Conservation (phyloP, 2,888 invertebrate species). For the Platypus cylindrus region DNA sequence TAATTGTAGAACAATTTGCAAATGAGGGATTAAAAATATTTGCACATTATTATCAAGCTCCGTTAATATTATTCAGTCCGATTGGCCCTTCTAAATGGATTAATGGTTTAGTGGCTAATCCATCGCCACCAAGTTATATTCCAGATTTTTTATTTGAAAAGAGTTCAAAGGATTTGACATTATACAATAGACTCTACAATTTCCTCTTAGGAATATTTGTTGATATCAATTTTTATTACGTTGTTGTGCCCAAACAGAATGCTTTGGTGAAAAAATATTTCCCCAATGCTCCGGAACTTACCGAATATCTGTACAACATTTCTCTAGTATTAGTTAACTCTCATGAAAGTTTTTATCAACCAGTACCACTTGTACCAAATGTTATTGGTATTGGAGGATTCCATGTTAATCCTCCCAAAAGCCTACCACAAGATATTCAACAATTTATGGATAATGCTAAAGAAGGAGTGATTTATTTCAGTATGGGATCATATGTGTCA, state of each 20-base stretch:
- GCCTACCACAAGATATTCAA: slow-evolving; percentile 35
- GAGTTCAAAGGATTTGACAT: slow-evolving; percentile 34
- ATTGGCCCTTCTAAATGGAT: slow-evolving; percentile 35
- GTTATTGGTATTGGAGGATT: slow-evolving; percentile 45
- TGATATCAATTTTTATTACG: slow-evolving; percentile 15
- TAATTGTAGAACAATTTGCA: slow-evolving; percentile 32
- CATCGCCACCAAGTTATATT: slow-evolving; percentile 38
- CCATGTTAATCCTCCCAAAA: slow-evolving; percentile 30
- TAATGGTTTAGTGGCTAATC: slow-evolving; percentile 37
- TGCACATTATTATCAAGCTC: slow-evolving; percentile 27
- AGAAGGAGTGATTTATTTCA: slow-evolving; percentile 44
- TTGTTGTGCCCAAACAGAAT: slow-evolving; percentile 20
- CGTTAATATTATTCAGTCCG: slow-evolving; percentile 32
- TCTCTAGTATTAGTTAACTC: slow-evolving; percentile 25
- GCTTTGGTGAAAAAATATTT: slow-evolving; percentile 22
- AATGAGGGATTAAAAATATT: slow-evolving; percentile 35
- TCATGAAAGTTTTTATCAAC: slow-evolving; percentile 39
- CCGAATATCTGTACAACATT: slow-evolving; percentile 20
- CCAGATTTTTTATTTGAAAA: slow-evolving; percentile 22
- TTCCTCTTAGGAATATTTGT: slow-evolving; percentile 23
- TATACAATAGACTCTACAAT: slow-evolving; percentile 41
- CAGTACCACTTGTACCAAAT: slow-evolving; percentile 40
- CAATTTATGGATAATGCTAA: slow-evolving; percentile 38
- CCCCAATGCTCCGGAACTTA: slow-evolving; percentile 21
- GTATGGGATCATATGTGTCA: slow-evolving; percentile 47